Evolutionary conservation across 2,113 vertebrate genomes (phyloP).

Genomic region (Sardina pilchardus): DNA sequence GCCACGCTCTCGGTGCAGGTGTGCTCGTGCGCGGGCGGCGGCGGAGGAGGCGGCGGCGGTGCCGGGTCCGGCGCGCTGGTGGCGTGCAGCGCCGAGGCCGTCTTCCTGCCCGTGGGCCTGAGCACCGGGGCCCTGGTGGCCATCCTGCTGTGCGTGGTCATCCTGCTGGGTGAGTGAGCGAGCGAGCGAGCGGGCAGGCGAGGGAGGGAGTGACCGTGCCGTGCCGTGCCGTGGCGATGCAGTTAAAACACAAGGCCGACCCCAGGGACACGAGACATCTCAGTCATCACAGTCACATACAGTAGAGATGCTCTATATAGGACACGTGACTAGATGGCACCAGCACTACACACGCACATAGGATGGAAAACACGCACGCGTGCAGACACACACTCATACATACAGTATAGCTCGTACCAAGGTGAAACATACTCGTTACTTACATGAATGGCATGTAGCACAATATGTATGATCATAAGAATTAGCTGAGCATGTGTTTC

Average conservation of each 20-base stretch:
- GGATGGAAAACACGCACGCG: not conserved
- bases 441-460: not conserved
- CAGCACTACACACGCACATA: not conserved
- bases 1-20: constrained; percentile 87
- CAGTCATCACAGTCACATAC: not conserved
- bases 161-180: constrained; percentile 82
- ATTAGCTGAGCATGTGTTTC: not conserved
- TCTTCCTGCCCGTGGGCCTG: constrained; percentile 85
- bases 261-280: not conserved
- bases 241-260: not conserved
- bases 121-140: constrained; percentile 88
- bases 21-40: constrained; percentile 78
- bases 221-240: not conserved
- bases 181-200: no score
- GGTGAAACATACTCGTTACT: not conserved
- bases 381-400: not conserved
- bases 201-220: no score
- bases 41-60: constrained; percentile 66
- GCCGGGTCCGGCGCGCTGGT: constrained; percentile 77
- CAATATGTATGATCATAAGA: not conserved
- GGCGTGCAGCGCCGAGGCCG: constrained; percentile 83
- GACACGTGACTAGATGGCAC: not conserved
- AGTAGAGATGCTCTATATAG: not conserved
- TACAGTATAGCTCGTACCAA: not conserved
- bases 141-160: constrained; percentile 83